Evolutionary conservation across 2,888 invertebrate genomes (phyloP).

Genomic region (Fabriciana adippe): DNA sequence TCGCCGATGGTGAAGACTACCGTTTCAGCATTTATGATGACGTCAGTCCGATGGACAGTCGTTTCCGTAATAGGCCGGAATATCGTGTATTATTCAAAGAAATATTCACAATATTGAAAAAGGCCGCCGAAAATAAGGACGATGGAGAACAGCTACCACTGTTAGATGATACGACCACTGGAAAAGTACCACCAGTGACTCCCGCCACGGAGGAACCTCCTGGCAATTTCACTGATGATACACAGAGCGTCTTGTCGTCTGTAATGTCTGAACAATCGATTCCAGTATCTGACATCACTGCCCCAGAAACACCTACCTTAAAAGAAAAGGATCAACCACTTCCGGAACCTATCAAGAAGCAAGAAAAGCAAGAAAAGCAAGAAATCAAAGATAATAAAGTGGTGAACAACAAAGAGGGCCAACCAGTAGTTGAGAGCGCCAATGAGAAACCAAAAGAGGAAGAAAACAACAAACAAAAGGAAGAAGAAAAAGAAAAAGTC

Average conservation of each 20-base stretch:
- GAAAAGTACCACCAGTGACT: slow-evolving; percentile 86
- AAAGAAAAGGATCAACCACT: slow-evolving; percentile 69
- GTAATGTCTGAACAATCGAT: slow-evolving; percentile 88
- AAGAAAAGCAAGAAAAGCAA: slow-evolving; percentile 50
- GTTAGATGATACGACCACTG: slow-evolving; percentile 83
- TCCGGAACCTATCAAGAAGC: slow-evolving; percentile 51
- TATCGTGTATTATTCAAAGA: slow-evolving; percentile 91
- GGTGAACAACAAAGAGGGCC: slow-evolving; percentile 64
- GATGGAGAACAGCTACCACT: slow-evolving; percentile 89
- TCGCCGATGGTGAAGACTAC: slow-evolving; percentile 92
- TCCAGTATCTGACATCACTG: slow-evolving; percentile 85
- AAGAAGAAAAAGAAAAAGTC: slow-evolving; percentile 75
- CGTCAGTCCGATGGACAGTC: slow-evolving; percentile 89
- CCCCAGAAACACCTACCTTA: slow-evolving; percentile 78
- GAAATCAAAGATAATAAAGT: slow-evolving; percentile 57
- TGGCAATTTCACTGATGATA: slow-evolving; percentile 86
- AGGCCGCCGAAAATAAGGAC: slow-evolving; percentile 91
- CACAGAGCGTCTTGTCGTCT: slow-evolving; percentile 89
- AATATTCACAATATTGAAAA: slow-evolving; percentile 91
- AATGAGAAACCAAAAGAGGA: slow-evolving; percentile 58
- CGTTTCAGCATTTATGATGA: slow-evolving; percentile 93
- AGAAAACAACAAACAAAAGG: slow-evolving; percentile 54
- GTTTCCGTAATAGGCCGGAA: slow-evolving; percentile 91
- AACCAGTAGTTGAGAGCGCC: slow-evolving; percentile 60
- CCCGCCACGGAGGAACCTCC: slow-evolving; percentile 85